Evolutionary conservation across 2,888 invertebrate species (phyloP), one percentile per base, ranked within the genome.

Genomic region (Drosophila mercatorum): DNA sequence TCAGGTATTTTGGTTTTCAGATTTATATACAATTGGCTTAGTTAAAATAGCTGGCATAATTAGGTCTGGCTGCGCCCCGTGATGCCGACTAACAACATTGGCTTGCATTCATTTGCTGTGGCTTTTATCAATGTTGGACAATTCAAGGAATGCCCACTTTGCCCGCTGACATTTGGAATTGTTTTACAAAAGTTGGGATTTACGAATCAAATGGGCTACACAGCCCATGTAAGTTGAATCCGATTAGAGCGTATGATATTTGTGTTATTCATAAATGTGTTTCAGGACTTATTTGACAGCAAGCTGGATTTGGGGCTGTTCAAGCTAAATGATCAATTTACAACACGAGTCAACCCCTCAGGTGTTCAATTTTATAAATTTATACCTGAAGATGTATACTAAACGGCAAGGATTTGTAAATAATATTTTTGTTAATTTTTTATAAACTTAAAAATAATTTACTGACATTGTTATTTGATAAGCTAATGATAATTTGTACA

Each of bases 31-130:
- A 36, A 4, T 3, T 36, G n/a, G 12, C 0, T 44, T 12, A 5
- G 2, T 43, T 10, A 10, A 10, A 22, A 26, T 41, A 36, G 11
- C 22, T n/a, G 5, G 6, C 8, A 11, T 5, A 14, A 51, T 56
- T 14, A 92, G 92, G 82, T 92, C 34, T 94, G 94, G 94, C 78
- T 89, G 2, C 91, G 93, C 46, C 92, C 93, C 26, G 88, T 94
- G 31, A 82, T 79, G 36, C 94, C 94, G 2, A 66, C 90, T 0
- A 82, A 78, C 55, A 78, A 74, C 6, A 31, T 77, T 31, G 91
- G 90, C 14, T 70, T 91, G n/a, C 73, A 90, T 70, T 95, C 93
- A 1, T 93, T 91, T 88, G 94, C 94, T 14, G 80, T 94, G 2
- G 94, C 93, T 14, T 93, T 93, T 79, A 91, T 93, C 2, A 93